These are phyloP conservation scores for Danio rerio DNA, from an alignment of 2,113 vertebrate genomes.

Conservation along the genomic window DNA sequence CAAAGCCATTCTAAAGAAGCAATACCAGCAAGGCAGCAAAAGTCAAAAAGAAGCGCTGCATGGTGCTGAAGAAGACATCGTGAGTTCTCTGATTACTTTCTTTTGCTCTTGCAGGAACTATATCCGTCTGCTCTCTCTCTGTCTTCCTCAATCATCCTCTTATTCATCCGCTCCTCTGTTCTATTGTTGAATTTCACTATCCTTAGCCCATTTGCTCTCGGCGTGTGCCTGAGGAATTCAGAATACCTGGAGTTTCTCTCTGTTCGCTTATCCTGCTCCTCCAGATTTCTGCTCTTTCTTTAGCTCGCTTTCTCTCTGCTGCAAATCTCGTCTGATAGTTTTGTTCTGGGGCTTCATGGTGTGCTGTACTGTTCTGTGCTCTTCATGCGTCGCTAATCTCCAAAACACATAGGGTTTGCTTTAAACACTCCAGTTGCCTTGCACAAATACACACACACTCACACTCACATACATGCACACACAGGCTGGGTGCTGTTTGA, in stretches of 20 bases:
- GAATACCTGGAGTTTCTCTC: slow-evolving; percentile 21
- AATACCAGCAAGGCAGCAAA: not conserved
- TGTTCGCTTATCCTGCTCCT: slow-evolving; percentile 2
- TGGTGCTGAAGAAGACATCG: slow-evolving; percentile 25
- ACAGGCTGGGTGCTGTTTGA: slow-evolving; percentile 45
- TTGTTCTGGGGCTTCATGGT: not conserved
- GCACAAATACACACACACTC: slow-evolving; percentile 15
- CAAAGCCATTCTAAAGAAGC: slow-evolving; percentile 8
- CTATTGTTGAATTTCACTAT: slow-evolving; percentile 23
- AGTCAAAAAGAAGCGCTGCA: not conserved
- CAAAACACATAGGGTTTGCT: slow-evolving; percentile 38
- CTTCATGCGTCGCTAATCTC: slow-evolving; percentile 27
- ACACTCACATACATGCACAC: not conserved
- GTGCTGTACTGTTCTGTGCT: not conserved
- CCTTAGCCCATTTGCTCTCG: not conserved
- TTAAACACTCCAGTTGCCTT: slow-evolving; percentile 23
- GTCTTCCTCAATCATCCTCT: slow-evolving; percentile 13
- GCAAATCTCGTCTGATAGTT: not conserved
- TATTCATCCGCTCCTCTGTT: not conserved
- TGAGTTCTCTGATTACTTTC: slow-evolving; percentile 32
- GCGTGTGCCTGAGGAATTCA: not conserved
- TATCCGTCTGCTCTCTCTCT: not conserved
- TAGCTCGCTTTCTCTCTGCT: not conserved
- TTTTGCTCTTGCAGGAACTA: slow-evolving; percentile 3
- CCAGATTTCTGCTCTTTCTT: not conserved